Evolutionary conservation across 1,140 invertebrate genomes (phyloP).

Genomic region (Drosophila neocordata): DNA sequence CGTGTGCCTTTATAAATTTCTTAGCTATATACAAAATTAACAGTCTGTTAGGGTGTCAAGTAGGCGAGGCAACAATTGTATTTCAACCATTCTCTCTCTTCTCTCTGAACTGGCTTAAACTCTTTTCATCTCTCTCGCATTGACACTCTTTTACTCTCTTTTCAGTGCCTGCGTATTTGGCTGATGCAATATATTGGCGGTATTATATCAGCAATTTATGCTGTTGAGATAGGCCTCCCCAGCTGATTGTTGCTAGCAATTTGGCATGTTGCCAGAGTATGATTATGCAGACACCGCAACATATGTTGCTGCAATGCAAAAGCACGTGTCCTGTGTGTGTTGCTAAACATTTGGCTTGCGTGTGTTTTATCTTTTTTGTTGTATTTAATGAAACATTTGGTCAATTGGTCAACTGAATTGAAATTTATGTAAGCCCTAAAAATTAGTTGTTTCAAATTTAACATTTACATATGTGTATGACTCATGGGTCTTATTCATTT

Average conservation of each 20-base stretch:
- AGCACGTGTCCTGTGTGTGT: conserved; percentile 25
- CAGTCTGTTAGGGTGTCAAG: conserved; percentile 23
- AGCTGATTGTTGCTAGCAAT: conserved; percentile 33
- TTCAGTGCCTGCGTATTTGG: conserved; percentile 35
- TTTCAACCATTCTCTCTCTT: conserved; percentile 26
- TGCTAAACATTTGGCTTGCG: conserved; percentile 7
- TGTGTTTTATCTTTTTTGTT: neutral
- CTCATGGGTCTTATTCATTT: neutral
- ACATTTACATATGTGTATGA: neutral
- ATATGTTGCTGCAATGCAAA: neutral
- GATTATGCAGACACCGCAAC: conserved; percentile 20
- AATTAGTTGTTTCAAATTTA: too few species aligned
- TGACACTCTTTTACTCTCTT: conserved; percentile 12
- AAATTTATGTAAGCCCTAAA: too few species aligned
- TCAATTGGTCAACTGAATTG: neutral
- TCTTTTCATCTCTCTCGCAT: conserved; percentile 26
- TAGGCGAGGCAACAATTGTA: conserved; percentile 17
- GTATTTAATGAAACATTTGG: conserved; percentile 18
- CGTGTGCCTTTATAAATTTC: neutral
- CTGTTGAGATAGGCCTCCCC: conserved; percentile 10
- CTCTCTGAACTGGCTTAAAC: conserved; percentile 19
- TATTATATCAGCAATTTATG: conserved; percentile 58
- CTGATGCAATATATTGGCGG: conserved; percentile 67
- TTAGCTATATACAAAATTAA: neutral
- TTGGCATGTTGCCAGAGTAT: conserved; percentile 29